A percentile compares a stretch with the other conserved stretches of the same genome.
Conservation (phyloP, 2,888 invertebrate species). For the Hedychridium roseum region DNA sequence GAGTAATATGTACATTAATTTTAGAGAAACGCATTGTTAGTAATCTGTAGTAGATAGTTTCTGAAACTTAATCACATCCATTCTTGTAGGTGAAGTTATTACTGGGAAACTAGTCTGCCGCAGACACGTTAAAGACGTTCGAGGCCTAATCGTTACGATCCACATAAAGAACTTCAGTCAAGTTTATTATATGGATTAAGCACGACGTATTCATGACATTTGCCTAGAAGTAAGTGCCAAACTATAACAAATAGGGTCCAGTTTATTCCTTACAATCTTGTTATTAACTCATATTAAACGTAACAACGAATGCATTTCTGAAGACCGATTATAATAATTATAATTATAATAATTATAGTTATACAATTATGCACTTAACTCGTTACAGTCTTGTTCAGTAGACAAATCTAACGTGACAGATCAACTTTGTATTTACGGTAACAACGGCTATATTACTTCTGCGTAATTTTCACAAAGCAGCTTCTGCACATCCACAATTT, state of each 20-base stretch:
- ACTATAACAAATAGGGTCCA: conserved; percentile 34
- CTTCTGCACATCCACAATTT: too few relatives aligned
- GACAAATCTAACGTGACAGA: too few relatives aligned
- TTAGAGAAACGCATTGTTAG: not conserved
- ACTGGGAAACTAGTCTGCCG: conserved; percentile 77
- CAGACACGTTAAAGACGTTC: conserved; percentile 76
- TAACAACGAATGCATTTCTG: conserved; percentile 5
- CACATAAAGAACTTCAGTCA: conserved; percentile 63
- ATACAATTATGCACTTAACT: too few relatives aligned
- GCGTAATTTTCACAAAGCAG: too few relatives aligned
- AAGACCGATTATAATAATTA: too few relatives aligned
- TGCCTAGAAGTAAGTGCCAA: conserved; percentile 35
- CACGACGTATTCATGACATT: conserved; percentile 1
- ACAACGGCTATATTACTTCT: too few relatives aligned
- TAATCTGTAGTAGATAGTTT: conserved; percentile 4
- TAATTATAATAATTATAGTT: too few relatives aligned
- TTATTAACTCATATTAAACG: conserved; percentile 18
- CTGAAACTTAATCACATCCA: conserved; percentile 3
- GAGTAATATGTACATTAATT: not conserved
- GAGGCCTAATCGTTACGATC: conserved; percentile 78
- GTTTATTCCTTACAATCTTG: conserved; percentile 17
- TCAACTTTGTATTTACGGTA: too few relatives aligned
- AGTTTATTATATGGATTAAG: conserved; percentile 57
- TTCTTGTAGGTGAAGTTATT: conserved; percentile 67
- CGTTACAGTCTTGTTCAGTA: too few relatives aligned